phyloP scores from a whole-genome alignment of 2,888 invertebrate species.

The Phragmatobia fuliginosa region DNA sequence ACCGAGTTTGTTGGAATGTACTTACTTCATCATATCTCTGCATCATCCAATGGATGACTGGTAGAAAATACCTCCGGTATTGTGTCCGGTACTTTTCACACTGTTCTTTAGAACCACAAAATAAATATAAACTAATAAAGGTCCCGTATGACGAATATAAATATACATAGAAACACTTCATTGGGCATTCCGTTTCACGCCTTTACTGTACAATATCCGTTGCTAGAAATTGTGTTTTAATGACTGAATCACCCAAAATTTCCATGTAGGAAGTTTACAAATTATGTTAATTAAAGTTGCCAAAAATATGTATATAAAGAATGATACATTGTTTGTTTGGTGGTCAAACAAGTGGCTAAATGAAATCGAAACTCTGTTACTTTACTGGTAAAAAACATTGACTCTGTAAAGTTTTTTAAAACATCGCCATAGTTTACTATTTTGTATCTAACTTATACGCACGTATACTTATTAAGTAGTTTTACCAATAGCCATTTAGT shows the following conservation, averaged over 20 bases:
- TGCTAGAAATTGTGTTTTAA: background rate
- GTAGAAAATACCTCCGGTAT: background rate
- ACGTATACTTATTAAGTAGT: no score
- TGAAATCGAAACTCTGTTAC: background rate
- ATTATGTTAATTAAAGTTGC: background rate
- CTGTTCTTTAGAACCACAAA: background rate
- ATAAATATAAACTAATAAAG: background rate
- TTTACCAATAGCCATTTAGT: no score
- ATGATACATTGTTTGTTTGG: background rate
- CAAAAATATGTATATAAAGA: background rate
- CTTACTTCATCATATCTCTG: background rate
- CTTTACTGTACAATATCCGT: background rate
- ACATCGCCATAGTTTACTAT: background rate
- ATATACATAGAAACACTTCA: background rate
- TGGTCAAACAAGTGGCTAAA: background rate
- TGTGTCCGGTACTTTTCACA: background rate
- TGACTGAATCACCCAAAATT: slow-evolving; percentile 2
- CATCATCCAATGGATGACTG: background rate
- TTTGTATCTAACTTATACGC: no score
- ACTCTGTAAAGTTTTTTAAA: background rate
- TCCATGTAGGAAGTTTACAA: background rate
- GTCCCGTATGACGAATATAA: background rate
- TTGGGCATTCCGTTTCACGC: slow-evolving; percentile 8
- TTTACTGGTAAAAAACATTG: background rate
- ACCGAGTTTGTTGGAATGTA: background rate